These are phyloP conservation scores for Chionomys nivalis DNA, from an alignment of 2,113 vertebrate species.

Conservation along the genomic window DNA sequence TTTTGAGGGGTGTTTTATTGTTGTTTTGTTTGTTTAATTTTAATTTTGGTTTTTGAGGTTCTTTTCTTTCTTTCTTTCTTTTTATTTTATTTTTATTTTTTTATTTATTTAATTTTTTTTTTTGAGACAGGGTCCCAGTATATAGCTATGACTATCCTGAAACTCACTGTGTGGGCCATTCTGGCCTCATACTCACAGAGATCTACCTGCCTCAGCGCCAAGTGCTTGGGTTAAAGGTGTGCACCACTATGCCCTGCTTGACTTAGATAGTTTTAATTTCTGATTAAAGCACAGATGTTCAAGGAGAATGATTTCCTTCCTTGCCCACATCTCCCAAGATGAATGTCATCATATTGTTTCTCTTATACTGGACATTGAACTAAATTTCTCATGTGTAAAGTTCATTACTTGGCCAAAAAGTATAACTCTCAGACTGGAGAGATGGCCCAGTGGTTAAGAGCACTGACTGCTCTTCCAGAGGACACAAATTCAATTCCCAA, in stretches of 20 bases:
- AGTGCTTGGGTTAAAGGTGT: neutral
- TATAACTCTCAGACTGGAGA: too few relatives aligned
- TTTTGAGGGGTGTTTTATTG: neutral
- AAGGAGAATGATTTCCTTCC: slow-evolving; percentile 1
- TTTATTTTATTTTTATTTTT: neutral
- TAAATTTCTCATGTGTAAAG: slow-evolving; percentile 37
- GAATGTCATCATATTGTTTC: slow-evolving; percentile 9
- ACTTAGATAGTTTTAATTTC: neutral
- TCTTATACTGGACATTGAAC: neutral
- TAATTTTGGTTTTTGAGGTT: neutral
- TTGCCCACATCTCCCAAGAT: neutral
- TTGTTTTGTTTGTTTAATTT: neutral
- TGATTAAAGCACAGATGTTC: neutral
- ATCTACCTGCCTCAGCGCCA: neutral
- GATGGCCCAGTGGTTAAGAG: too few relatives aligned
- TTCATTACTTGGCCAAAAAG: slow-evolving; percentile 50
- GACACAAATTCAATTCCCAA: too few relatives aligned
- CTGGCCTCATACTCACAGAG: neutral
- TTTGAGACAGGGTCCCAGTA: neutral
- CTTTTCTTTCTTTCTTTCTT: too few relatives aligned
- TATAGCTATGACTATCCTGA: neutral
- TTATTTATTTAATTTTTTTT: neutral
- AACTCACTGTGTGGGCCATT: neutral
- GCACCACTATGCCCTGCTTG: neutral
- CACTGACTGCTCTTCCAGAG: too few relatives aligned